Evolutionary conservation across 2,797 vertebrate genomes (phyloP).

Genomic region (Enteromius radiatus): DNA sequence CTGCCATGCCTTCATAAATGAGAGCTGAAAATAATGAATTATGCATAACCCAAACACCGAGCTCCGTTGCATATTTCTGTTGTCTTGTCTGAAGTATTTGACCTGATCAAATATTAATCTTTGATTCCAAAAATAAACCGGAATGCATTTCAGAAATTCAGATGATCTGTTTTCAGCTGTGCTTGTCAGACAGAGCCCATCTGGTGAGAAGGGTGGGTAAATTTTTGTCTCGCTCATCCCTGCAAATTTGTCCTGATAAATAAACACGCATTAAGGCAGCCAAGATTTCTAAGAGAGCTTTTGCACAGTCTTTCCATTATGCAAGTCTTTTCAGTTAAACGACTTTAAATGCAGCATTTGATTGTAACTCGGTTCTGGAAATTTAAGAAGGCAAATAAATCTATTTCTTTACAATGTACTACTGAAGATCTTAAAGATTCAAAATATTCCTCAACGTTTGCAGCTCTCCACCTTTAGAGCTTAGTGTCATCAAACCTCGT

Average conservation of each 20-base stretch:
- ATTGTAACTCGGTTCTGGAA: background rate
- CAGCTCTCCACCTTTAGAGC: conserved; percentile 32
- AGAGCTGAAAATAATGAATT: conserved; percentile 62
- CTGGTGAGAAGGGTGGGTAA: conserved; percentile 28
- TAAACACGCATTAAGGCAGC: conserved; percentile 48
- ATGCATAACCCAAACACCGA: conserved; percentile 64
- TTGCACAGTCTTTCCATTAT: background rate
- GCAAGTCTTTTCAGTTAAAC: background rate
- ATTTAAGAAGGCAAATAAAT: background rate
- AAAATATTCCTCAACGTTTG: conserved; percentile 11
- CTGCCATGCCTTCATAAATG: conserved; percentile 46
- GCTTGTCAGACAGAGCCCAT: conserved; percentile 38
- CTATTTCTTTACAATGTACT: background rate
- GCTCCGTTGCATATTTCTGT: conserved; percentile 59
- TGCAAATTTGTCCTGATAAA: conserved; percentile 54
- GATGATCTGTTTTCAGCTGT: conserved; percentile 52
- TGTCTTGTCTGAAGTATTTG: conserved; percentile 65
- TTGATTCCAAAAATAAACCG: conserved; percentile 73
- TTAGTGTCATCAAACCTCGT: conserved; percentile 32
- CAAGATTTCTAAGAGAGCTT: conserved; percentile 24
- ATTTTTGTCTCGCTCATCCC: conserved; percentile 11
- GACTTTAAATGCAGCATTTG: background rate
- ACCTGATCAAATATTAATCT: conserved; percentile 77
- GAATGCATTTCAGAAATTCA: conserved; percentile 65
- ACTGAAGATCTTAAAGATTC: background rate